Conservation (phyloP, 2,113 vertebrate species). For the Gyps fulvus region DNA sequence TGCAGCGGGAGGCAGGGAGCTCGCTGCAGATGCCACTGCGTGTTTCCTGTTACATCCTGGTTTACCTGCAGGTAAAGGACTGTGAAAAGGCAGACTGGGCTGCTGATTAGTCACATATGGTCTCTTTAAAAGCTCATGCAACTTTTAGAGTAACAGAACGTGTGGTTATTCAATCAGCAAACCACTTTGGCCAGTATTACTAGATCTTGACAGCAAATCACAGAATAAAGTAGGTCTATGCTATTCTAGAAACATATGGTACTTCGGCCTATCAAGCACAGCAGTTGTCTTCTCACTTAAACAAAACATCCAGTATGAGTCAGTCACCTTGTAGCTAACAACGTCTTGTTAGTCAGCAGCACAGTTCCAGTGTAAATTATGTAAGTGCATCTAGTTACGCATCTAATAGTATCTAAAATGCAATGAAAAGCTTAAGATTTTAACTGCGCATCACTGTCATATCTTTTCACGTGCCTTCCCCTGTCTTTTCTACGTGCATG, state of each 20-base stretch:
- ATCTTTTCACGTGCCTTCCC: not conserved
- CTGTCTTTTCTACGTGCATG: not conserved
- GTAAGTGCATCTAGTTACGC: not conserved
- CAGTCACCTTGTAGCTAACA: not conserved
- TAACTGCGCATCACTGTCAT: not conserved
- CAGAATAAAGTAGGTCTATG: not conserved
- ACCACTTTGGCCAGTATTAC: not conserved
- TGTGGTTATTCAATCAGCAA: not conserved
- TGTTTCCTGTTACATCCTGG: not conserved
- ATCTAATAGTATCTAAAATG: not conserved
- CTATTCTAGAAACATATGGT: not conserved
- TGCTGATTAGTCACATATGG: not conserved
- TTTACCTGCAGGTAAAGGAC: not conserved
- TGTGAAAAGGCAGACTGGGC: not conserved
- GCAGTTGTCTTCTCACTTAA: not conserved
- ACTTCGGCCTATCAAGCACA: not conserved
- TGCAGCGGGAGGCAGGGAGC: not conserved
- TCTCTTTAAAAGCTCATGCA: not conserved
- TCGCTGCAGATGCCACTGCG: not conserved
- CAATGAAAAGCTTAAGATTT: not conserved
- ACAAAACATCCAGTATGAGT: not conserved
- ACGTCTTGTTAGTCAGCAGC: not conserved
- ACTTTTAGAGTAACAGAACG: not conserved
- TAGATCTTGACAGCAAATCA: not conserved
- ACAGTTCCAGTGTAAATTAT: not conserved